phyloP scores from a whole-genome alignment of 2,797 vertebrate species.

The Coreius guichenoti region DNA sequence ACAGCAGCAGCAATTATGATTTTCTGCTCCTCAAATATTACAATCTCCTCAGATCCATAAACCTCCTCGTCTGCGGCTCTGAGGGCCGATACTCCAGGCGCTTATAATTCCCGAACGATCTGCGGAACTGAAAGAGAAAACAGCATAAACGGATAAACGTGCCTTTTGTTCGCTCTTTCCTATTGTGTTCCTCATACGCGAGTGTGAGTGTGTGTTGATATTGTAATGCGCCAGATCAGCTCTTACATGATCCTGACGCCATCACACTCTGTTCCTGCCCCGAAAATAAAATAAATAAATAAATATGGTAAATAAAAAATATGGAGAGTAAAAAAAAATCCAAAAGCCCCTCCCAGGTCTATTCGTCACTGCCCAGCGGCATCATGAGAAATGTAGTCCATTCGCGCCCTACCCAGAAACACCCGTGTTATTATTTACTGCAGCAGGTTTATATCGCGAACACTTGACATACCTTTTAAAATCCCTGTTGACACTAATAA shows the following conservation, averaged over 20 bases:
- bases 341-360: conserved; percentile 59
- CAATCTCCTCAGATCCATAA: conserved; percentile 16
- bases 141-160: conserved; percentile 56
- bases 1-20: background rate
- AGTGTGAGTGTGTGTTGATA: background rate
- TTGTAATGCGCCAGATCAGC: conserved; percentile 25
- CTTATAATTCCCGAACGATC: conserved; percentile 21
- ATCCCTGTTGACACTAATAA: background rate
- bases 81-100: conserved; percentile 37
- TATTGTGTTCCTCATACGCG: conserved; percentile 65
- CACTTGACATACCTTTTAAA: background rate
- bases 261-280: conserved; percentile 60
- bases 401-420: background rate
- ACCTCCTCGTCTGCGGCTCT: conserved; percentile 52
- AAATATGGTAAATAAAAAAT: conserved; percentile 70
- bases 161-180: conserved; percentile 74
- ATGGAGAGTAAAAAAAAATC: conserved; percentile 65
- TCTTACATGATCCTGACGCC: conserved; percentile 57
- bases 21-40: conserved; percentile 57
- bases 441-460: background rate
- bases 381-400: conserved; percentile 67
- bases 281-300: conserved; percentile 73
- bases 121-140: conserved; percentile 54
- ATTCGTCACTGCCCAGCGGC: conserved; percentile 56
- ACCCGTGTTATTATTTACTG: too few species aligned